A percentile compares a stretch with the other conserved stretches of the same genome.
These are phyloP conservation scores for Lithophane socia DNA, from an alignment of 2,888 invertebrate species.

Conservation along the genomic window DNA sequence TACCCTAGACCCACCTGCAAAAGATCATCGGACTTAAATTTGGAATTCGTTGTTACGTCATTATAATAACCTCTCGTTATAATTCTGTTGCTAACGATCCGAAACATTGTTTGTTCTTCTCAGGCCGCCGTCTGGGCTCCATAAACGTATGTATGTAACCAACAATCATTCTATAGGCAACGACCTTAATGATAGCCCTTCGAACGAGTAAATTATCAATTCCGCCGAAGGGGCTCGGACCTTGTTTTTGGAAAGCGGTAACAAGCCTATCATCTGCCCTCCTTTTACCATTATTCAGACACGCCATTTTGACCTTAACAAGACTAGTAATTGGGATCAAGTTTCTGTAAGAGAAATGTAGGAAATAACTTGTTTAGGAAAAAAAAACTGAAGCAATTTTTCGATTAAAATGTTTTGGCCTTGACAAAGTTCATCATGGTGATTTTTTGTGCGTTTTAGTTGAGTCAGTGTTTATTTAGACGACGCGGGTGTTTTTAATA, in stretches of 20 bases:
- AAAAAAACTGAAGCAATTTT: slow-evolving; percentile 63
- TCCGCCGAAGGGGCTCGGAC: slow-evolving; percentile 85
- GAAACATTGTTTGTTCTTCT: slow-evolving; percentile 90
- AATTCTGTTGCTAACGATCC: slow-evolving; percentile 88
- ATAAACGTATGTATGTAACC: slow-evolving; percentile 85
- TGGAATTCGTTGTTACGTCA: slow-evolving; percentile 78
- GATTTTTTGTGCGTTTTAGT: slow-evolving; percentile 62
- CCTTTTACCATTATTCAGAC: slow-evolving; percentile 70
- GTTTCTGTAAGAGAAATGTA: slow-evolving; percentile 60
- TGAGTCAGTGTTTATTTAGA: slow-evolving; percentile 62
- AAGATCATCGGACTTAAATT: slow-evolving; percentile 73
- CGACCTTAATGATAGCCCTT: slow-evolving; percentile 89
- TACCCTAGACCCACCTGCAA: slow-evolving; percentile 70
- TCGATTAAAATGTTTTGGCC: slow-evolving; percentile 71
- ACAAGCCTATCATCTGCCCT: slow-evolving; percentile 83
- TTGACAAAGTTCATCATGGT: slow-evolving; percentile 69
- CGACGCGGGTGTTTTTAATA: slow-evolving; percentile 34
- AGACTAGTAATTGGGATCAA: slow-evolving; percentile 61
- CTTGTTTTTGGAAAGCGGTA: slow-evolving; percentile 86
- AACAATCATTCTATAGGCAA: slow-evolving; percentile 86
- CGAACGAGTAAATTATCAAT: slow-evolving; percentile 90
- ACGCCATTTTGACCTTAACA: slow-evolving; percentile 72
- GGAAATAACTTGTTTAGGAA: slow-evolving; percentile 49
- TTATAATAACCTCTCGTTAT: slow-evolving; percentile 83
- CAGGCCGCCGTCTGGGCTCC: slow-evolving; percentile 79